phyloP scores from a whole-genome alignment of 2,888 invertebrate species.

The Caenorhabditis sinica region DNA sequence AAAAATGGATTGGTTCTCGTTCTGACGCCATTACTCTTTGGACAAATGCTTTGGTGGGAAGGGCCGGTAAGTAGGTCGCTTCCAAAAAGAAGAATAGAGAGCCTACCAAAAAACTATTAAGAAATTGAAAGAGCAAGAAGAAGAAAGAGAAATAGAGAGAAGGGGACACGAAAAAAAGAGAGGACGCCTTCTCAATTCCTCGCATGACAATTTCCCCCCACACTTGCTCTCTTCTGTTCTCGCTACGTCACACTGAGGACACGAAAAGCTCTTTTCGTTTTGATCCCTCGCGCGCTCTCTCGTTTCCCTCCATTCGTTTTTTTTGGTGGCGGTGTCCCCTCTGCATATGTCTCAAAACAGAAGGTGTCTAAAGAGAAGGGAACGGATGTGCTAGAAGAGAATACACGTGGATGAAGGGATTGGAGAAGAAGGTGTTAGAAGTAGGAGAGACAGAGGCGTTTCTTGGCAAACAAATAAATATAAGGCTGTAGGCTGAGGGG shows the following conservation, averaged over 20 bases:
- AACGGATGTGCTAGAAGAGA: neutral
- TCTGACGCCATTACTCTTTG: conserved; percentile 71
- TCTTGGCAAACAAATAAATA: too few species aligned
- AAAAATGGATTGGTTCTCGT: conserved; percentile 68
- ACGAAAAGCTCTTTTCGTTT: conserved; percentile 35
- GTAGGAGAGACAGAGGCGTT: too few species aligned
- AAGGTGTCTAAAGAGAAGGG: conserved; percentile 25
- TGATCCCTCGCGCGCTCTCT: conserved; percentile 17
- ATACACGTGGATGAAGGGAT: neutral
- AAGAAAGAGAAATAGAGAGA: conserved; percentile 17
- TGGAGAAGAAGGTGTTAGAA: neutral
- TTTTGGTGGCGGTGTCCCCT: conserved; percentile 22
- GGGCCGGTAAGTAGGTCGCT: conserved; percentile 50
- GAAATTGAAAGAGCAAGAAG: neutral
- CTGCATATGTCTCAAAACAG: conserved; percentile 32
- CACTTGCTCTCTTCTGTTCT: conserved; percentile 58
- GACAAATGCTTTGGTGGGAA: conserved; percentile 63
- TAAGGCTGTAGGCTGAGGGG: too few species aligned
- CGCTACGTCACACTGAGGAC: conserved; percentile 44
- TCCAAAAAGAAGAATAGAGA: conserved; percentile 12
- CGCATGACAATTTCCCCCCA: conserved; percentile 30
- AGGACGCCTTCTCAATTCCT: conserved; percentile 50
- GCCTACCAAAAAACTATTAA: conserved; percentile 20
- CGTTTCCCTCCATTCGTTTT: neutral
- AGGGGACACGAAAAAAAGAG: conserved; percentile 8